phyloP scores from a whole-genome alignment of 2,888 invertebrate species.

The Baronia brevicornis region DNA sequence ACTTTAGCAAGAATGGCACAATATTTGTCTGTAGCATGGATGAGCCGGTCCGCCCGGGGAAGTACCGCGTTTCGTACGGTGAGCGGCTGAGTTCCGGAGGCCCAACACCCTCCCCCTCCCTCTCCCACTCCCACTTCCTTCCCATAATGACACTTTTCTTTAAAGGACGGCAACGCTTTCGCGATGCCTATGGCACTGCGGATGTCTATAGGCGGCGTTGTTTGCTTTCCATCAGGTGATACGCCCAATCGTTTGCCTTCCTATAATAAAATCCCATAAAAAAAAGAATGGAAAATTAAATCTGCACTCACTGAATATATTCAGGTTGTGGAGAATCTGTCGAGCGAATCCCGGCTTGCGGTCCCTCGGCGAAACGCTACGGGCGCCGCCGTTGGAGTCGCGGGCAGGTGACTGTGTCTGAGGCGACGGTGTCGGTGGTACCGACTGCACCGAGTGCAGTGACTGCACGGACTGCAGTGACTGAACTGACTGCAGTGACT shows the following conservation, averaged over 20 bases:
- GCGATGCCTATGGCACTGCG: too few species aligned
- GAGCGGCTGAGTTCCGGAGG: too few species aligned
- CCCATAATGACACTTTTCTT: constrained; percentile 5
- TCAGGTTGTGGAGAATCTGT: constrained; percentile 86
- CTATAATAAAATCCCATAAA: neutral
- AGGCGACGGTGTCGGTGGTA: constrained; percentile 19
- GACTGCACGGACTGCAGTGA: constrained; percentile 24
- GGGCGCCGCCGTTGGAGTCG: constrained; percentile 29
- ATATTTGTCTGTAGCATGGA: too few species aligned
- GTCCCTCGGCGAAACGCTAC: constrained; percentile 50
- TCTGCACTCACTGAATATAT: constrained; percentile 81
- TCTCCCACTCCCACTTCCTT: constrained; percentile 13
- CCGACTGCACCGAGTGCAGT: constrained; percentile 23
- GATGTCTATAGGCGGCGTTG: too few species aligned
- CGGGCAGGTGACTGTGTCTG: constrained; percentile 2
- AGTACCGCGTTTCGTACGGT: too few species aligned
- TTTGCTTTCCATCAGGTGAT: too few species aligned
- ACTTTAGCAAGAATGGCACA: too few species aligned
- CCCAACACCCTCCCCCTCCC: too few species aligned
- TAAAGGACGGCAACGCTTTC: constrained; percentile 28
- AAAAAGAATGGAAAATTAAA: neutral
- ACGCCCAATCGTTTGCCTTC: too few species aligned
- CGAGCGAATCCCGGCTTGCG: constrained; percentile 77
- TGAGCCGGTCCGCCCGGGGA: too few species aligned
- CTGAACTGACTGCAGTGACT: constrained; percentile 27